phyloP scores from a whole-genome alignment of 2,888 invertebrate genomes.

The Drosophila stalkeri region DNA sequence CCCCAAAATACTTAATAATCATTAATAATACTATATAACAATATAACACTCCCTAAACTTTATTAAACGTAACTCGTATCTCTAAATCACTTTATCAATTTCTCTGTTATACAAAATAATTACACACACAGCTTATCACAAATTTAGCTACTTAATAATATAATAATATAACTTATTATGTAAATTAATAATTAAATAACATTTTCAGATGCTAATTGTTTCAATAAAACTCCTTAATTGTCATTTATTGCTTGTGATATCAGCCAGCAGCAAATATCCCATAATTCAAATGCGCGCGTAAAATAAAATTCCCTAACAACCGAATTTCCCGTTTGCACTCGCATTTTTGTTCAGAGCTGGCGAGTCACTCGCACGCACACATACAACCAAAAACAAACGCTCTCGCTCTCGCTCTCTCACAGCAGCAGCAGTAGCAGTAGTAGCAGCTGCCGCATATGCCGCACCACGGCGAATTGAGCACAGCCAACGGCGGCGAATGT shows the following conservation, averaged over 20 bases:
- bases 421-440: conserved; percentile 62
- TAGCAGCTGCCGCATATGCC: conserved; percentile 72
- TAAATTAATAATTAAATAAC: neutral
- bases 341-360: conserved; percentile 47
- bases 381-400: conserved; percentile 19
- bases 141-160: conserved; percentile 16
- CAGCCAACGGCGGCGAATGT: conserved; percentile 64
- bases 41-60: neutral
- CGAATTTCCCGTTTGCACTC: conserved; percentile 70
- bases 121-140: neutral
- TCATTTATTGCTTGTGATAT: conserved; percentile 23
- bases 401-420: conserved; percentile 35
- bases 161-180: neutral
- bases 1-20: neutral
- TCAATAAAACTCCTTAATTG: neutral
- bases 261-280: conserved; percentile 22
- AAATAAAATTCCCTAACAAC: conserved; percentile 38
- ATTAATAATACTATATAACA: neutral
- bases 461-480: conserved; percentile 62
- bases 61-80: neutral
- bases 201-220: neutral
- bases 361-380: conserved; percentile 50
- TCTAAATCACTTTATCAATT: neutral
- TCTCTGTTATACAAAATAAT: conserved; percentile 13
- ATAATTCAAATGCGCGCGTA: conserved; percentile 51